Evolutionary conservation across 2,888 invertebrate genomes (phyloP).

Genomic region (Cybosia mesomella): DNA sequence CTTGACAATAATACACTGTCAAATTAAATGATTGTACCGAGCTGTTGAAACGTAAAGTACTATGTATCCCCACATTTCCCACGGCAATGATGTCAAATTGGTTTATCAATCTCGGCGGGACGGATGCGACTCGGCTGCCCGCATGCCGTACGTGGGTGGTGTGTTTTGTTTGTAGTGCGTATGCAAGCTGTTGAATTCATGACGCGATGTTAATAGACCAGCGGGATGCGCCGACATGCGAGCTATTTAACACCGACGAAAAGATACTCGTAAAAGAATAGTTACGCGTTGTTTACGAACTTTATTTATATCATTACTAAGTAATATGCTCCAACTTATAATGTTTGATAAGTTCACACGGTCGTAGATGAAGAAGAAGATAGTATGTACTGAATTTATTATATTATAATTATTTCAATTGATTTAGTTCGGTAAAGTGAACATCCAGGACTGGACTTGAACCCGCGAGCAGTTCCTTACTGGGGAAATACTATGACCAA

Average conservation of each 20-base stretch:
- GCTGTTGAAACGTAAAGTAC: constrained; percentile 43
- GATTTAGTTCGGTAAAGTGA: too few species aligned
- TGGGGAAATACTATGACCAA: too few species aligned
- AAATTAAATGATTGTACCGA: constrained; percentile 31
- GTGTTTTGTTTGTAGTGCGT: constrained; percentile 65
- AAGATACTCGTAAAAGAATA: constrained; percentile 17
- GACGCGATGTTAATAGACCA: constrained; percentile 64
- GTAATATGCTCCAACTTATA: neutral
- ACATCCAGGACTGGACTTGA: too few species aligned
- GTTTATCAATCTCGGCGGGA: constrained; percentile 81
- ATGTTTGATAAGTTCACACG: neutral
- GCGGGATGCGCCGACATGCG: constrained; percentile 60
- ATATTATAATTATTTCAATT: too few species aligned
- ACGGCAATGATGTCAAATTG: constrained; percentile 82
- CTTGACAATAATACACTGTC: constrained; percentile 31
- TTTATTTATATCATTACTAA: neutral
- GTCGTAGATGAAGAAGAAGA: too few species aligned
- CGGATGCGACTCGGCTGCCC: constrained; percentile 75
- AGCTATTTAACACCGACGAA: constrained; percentile 54
- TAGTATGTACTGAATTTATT: too few species aligned
- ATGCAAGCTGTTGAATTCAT: constrained; percentile 70
- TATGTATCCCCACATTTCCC: constrained; percentile 69
- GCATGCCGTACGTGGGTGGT: constrained; percentile 66
- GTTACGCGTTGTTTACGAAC: neutral
- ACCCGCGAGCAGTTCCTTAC: too few species aligned